A percentile compares a stretch with the other conserved stretches of the same genome.
These are phyloP conservation scores for Spongilla lacustris DNA, from an alignment of 37 sponge, comb jelly and placozoan genomes.

Conservation along the genomic window DNA sequence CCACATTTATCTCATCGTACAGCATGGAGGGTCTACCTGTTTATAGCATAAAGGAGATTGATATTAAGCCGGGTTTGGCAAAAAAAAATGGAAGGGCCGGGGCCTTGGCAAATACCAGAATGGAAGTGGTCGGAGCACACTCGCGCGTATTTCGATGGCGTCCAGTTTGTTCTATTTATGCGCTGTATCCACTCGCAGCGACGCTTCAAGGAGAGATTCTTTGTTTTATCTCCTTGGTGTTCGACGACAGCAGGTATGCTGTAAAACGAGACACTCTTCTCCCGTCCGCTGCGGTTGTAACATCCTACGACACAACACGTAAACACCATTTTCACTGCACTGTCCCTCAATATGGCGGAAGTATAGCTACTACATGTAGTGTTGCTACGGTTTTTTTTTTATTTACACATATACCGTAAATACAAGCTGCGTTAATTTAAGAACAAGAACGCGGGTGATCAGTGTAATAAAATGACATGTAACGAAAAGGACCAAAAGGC, in stretches of 20 bases:
- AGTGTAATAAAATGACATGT: too few relatives aligned
- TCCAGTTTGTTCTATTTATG: constrained; percentile 9
- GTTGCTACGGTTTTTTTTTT: neutral
- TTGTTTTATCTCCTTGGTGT: neutral
- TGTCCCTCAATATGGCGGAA: constrained; percentile 1
- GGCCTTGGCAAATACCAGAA: neutral
- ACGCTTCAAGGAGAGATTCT: neutral
- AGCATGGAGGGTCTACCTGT: constrained; percentile 1
- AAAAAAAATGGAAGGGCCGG: neutral
- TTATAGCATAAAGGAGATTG: neutral
- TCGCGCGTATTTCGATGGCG: neutral
- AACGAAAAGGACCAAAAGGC: too few relatives aligned
- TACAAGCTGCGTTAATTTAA: too few relatives aligned
- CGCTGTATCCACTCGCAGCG: neutral
- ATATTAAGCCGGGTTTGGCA: neutral
- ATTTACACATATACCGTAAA: neutral
- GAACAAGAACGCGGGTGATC: too few relatives aligned
- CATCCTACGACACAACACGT: neutral
- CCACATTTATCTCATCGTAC: neutral
- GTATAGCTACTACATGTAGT: neutral
- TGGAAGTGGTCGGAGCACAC: neutral
- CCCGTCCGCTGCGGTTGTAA: neutral
- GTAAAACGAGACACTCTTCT: constrained; percentile 4
- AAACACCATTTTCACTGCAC: neutral
- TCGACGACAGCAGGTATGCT: neutral